Evolutionary conservation across 1,140 invertebrate genomes (phyloP).

Genomic region (Metaphire vulgaris): DNA sequence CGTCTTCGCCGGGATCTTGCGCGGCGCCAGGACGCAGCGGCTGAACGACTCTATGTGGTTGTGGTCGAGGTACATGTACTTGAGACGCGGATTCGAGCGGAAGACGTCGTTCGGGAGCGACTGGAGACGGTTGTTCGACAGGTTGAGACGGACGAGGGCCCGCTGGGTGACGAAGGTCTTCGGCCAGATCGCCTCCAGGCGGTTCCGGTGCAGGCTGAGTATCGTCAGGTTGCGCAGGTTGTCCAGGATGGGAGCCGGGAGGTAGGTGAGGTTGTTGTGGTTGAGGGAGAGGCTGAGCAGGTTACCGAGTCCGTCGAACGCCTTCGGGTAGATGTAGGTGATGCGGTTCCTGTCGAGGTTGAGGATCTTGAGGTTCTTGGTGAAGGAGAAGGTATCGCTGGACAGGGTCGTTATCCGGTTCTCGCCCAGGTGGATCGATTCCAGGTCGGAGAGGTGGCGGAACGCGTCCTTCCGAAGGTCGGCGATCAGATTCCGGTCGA

Average conservation of each 20-base stretch:
- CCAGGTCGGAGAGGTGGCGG: not conserved
- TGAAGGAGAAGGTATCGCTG: not conserved
- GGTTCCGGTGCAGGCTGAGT: slow-evolving; percentile 65
- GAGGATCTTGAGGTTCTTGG: slow-evolving; percentile 15
- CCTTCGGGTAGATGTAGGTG: slow-evolving; percentile 62
- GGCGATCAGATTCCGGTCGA: slow-evolving; percentile 6
- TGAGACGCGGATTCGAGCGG: not conserved
- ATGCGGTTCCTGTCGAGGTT: slow-evolving; percentile 60
- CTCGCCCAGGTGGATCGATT: slow-evolving; percentile 1
- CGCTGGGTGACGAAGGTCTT: not conserved
- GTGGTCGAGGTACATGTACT: not conserved
- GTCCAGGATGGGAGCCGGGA: not conserved
- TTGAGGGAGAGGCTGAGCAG: slow-evolving; percentile 62
- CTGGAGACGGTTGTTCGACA: not conserved
- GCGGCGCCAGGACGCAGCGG: not conserved
- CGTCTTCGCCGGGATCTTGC: too few relatives aligned
- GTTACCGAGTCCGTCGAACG: slow-evolving; percentile 63
- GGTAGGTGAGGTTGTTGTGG: slow-evolving; percentile 8
- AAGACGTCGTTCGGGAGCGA: slow-evolving; percentile 6
- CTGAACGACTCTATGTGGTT: not conserved
- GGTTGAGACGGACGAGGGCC: not conserved
- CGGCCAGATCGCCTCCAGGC: slow-evolving; percentile 49
- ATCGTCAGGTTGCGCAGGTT: slow-evolving; percentile 57
- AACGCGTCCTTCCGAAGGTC: not conserved
- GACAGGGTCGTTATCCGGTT: slow-evolving; percentile 5